Conservation (phyloP, 2,888 invertebrate species). For the Drosophila peninsularis region DNA sequence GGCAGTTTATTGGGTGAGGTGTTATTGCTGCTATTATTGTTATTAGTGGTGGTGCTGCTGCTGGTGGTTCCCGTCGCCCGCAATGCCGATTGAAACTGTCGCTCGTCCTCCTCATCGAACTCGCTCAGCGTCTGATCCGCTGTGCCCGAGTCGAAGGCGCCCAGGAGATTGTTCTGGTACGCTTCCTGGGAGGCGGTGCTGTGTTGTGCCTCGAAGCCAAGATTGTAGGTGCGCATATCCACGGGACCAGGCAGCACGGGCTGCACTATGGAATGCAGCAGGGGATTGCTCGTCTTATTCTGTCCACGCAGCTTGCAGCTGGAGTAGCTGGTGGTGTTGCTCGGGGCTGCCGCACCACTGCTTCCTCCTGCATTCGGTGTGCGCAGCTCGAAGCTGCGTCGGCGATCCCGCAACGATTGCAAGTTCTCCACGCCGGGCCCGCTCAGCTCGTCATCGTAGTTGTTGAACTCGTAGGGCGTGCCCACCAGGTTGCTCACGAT, state of each 20-base stretch:
- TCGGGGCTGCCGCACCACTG: constrained; percentile 11
- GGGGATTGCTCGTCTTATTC: constrained; percentile 73
- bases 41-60: constrained; percentile 11
- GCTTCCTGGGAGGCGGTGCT: constrained; percentile 86
- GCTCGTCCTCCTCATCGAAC: constrained; percentile 92
- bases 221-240: constrained; percentile 94
- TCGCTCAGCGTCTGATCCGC: constrained; percentile 90
- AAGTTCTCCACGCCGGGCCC: constrained; percentile 91
- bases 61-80: constrained; percentile 86
- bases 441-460: constrained; percentile 93
- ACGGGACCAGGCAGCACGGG: constrained; percentile 94
- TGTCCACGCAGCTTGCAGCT: constrained; percentile 78
- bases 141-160: constrained; percentile 88
- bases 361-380: constrained; percentile 48
- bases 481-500: constrained; percentile 93
- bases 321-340: constrained; percentile 61
- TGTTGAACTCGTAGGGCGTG: constrained; percentile 93
- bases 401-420: constrained; percentile 91
- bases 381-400: constrained; percentile 90
- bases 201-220: constrained; percentile 84
- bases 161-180: constrained; percentile 87
- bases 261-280: constrained; percentile 84
- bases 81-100: constrained; percentile 89
- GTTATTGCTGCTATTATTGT: constrained; percentile 6
- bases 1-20: constrained; percentile 52